Conservation (phyloP, 35 echinoderm and acorn worm genomes). For the Apostichopus japonicus region DNA sequence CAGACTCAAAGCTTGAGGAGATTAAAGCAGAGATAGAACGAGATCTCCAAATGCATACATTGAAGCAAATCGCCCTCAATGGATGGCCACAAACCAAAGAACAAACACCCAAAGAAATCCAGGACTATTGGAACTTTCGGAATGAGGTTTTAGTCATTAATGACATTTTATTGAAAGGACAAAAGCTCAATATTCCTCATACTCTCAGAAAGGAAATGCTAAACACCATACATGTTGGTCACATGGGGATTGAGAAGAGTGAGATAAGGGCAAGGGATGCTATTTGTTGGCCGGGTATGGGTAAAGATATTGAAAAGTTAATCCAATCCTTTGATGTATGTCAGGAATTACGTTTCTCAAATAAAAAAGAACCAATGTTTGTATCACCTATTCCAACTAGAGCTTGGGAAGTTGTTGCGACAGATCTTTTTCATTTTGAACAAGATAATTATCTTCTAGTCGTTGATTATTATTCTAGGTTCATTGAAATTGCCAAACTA, state of each 20-base stretch:
- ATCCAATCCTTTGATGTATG: slow-evolving; percentile 58
- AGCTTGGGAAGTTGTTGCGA: slow-evolving; percentile 29
- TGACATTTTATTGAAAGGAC: slow-evolving; percentile 67
- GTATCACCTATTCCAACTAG: neutral
- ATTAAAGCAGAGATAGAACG: slow-evolving; percentile 51
- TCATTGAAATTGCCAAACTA: neutral
- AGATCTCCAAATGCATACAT: slow-evolving; percentile 54
- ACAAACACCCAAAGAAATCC: neutral
- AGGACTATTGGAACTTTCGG: slow-evolving; percentile 71
- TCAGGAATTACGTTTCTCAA: slow-evolving; percentile 27
- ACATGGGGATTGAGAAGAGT: slow-evolving; percentile 63
- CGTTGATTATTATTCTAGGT: slow-evolving; percentile 34
- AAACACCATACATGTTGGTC: slow-evolving; percentile 52
- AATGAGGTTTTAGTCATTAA: slow-evolving; percentile 69
- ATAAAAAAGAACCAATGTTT: slow-evolving; percentile 26
- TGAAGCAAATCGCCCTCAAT: slow-evolving; percentile 46
- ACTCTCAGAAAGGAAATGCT: slow-evolving; percentile 37
- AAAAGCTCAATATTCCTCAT: slow-evolving; percentile 40
- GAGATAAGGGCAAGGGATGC: slow-evolving; percentile 47
- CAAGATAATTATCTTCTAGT: slow-evolving; percentile 26
- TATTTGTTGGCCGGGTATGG: slow-evolving; percentile 54
- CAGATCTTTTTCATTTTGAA: slow-evolving; percentile 37
- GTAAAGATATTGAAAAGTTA: slow-evolving; percentile 57
- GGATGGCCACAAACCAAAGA: slow-evolving; percentile 78
- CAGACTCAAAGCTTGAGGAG: slow-evolving; percentile 47